Conservation (phyloP, 2,113 vertebrate species). For the Apodemus speciosus region DNA sequence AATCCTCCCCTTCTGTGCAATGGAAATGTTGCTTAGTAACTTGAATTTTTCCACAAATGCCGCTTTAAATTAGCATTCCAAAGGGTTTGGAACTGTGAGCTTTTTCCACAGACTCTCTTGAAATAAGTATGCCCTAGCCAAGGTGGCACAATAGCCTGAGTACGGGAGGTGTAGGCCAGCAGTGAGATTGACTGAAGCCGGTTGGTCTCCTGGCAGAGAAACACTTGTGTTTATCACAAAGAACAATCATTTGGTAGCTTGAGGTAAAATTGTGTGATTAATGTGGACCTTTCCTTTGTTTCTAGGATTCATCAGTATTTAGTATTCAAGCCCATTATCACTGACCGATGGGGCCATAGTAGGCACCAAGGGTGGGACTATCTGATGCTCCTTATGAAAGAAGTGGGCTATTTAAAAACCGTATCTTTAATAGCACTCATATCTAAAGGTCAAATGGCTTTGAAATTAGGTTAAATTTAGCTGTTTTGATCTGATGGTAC, state of each 20-base stretch:
- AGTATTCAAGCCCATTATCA: slow-evolving; percentile 4
- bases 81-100: slow-evolving; percentile 21
- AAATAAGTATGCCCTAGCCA: slow-evolving; percentile 37
- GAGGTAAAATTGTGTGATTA: slow-evolving; percentile 1
- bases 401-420: slow-evolving; percentile 14
- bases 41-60: background rate
- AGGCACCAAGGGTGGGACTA: background rate
- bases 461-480: slow-evolving; percentile 39
- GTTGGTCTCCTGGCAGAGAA: slow-evolving; percentile 5
- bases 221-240: background rate
- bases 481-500: background rate
- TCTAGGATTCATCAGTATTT: slow-evolving; percentile 44
- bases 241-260: background rate
- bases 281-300: slow-evolving; percentile 7
- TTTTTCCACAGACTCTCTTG: slow-evolving; percentile 41
- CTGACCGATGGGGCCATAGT: background rate
- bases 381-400: slow-evolving; percentile 31
- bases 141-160: background rate
- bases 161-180: background rate
- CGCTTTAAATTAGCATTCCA: slow-evolving; percentile 61
- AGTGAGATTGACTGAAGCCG: background rate
- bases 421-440: background rate
- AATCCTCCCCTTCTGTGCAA: slow-evolving; percentile 23
- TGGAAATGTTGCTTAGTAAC: slow-evolving; percentile 67
- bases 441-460: slow-evolving; percentile 34